A percentile compares a stretch with the other conserved stretches of the same genome.
These are phyloP conservation scores for Scarus forsteni DNA, from an alignment of 2,797 vertebrate species.

Conservation along the genomic window DNA sequence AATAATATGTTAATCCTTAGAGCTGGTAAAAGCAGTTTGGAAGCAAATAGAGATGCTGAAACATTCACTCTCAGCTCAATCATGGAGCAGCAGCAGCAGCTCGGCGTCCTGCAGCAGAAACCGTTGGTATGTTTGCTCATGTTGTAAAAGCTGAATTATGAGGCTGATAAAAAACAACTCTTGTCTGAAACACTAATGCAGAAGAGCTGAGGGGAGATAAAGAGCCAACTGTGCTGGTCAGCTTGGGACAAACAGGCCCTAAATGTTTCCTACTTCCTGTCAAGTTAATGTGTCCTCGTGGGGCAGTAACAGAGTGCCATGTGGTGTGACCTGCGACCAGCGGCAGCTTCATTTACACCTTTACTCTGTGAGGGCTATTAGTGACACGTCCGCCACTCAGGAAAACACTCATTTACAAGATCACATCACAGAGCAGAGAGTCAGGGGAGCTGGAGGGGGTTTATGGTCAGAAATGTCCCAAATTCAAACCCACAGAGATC, in stretches of 20 bases:
- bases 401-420: background rate
- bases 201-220: conserved; percentile 37
- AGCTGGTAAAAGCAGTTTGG: conserved; percentile 10
- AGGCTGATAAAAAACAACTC: conserved; percentile 52
- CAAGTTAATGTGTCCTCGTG: conserved; percentile 13
- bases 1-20: conserved; percentile 10
- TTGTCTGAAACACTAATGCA: conserved; percentile 26
- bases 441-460: background rate
- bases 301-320: background rate
- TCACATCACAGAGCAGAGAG: background rate
- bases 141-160: conserved; percentile 53
- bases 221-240: conserved; percentile 37
- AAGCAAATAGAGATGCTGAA: conserved; percentile 1
- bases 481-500: too few species aligned
- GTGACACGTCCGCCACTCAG: conserved; percentile 7
- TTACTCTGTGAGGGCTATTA: conserved; percentile 5
- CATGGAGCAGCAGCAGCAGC: background rate
- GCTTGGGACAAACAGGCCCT: conserved; percentile 34
- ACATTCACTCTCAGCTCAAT: conserved; percentile 20
- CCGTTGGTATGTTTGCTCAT: conserved; percentile 23
- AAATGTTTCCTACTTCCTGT: conserved; percentile 38
- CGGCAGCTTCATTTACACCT: conserved; percentile 1
- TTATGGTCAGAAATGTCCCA: background rate
- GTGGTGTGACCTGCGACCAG: conserved; percentile 7
- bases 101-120: too few species aligned